A percentile compares a stretch with the other conserved stretches of the same genome.
phyloP scores from a whole-genome alignment of 2,888 invertebrate species.

The Anthrax anthrax region DNA sequence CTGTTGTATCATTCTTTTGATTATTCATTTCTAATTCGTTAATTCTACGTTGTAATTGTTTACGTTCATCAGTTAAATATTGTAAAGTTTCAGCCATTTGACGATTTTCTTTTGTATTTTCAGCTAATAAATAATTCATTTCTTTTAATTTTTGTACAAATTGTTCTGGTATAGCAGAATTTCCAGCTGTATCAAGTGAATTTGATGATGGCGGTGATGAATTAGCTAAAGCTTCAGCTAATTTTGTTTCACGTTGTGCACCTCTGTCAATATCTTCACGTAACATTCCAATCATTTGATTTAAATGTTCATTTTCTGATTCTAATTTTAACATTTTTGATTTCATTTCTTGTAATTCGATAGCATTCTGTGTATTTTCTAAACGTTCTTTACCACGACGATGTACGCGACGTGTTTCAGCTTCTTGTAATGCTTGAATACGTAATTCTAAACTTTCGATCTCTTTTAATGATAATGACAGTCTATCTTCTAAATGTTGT shows the following conservation, averaged over 20 bases:
- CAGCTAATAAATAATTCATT: slow-evolving; percentile 36
- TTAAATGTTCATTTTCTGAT: slow-evolving; percentile 21
- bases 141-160: slow-evolving; percentile 37
- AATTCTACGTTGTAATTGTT: slow-evolving; percentile 35
- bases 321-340: slow-evolving; percentile 20
- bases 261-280: slow-evolving; percentile 30
- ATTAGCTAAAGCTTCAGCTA: slow-evolving; percentile 28
- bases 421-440: slow-evolving; percentile 31
- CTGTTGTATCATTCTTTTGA: slow-evolving; percentile 7
- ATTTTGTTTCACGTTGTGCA: slow-evolving; percentile 27
- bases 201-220: too few relatives aligned
- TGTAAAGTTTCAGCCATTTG: slow-evolving; percentile 36
- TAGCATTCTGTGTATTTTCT: slow-evolving; percentile 25
- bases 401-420: slow-evolving; percentile 26
- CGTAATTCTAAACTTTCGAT: slow-evolving; percentile 38
- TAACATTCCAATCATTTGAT: slow-evolving; percentile 23
- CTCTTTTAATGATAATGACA: slow-evolving; percentile 29
- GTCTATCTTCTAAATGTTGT: slow-evolving; percentile 30
- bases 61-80: slow-evolving; percentile 36
- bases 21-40: slow-evolving; percentile 28
- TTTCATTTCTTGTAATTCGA: slow-evolving; percentile 27
- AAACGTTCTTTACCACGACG: slow-evolving; percentile 28
- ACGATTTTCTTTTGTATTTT: slow-evolving; percentile 39
- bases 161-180: slow-evolving; percentile 27
- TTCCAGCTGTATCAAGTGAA: too few relatives aligned